Evolutionary conservation across 2,113 vertebrate genomes (phyloP).

Genomic region (Malurus elegans): DNA sequence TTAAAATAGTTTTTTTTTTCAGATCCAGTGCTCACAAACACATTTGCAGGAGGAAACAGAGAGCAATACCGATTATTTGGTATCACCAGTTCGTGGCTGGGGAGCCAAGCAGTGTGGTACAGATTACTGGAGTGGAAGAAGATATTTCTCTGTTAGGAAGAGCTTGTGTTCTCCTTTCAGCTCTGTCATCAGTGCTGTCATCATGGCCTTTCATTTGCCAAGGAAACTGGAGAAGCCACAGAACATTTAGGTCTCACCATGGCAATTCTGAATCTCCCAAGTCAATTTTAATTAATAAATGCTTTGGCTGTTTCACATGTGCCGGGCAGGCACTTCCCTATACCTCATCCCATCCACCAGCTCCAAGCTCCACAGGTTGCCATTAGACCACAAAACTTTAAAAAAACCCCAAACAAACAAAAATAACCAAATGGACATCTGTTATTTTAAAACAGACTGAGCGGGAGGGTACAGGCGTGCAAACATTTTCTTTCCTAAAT

Average conservation of each 20-base stretch:
- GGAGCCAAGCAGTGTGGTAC: neutral
- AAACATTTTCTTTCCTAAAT: neutral
- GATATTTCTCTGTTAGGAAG: slow-evolving; percentile 16
- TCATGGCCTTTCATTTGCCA: neutral
- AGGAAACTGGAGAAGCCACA: neutral
- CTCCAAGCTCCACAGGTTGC: neutral
- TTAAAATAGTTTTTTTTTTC: neutral
- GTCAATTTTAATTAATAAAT: neutral
- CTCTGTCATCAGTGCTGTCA: neutral
- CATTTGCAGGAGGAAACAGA: slow-evolving; percentile 38
- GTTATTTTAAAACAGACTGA: neutral
- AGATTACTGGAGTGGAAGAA: slow-evolving; percentile 10
- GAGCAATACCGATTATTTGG: neutral
- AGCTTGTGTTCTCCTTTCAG: neutral
- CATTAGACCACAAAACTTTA: neutral
- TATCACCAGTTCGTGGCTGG: slow-evolving; percentile 1
- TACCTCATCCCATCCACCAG: neutral
- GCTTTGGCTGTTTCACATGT: neutral
- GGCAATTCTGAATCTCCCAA: neutral
- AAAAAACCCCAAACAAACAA: neutral
- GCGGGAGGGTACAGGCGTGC: neutral
- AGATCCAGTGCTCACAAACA: neutral
- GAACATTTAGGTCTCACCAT: neutral
- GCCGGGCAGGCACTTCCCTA: fast-evolving
- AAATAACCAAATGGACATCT: neutral